Evolutionary conservation across 2,888 invertebrate genomes (phyloP), one percentile per base, ranked within the genome.

Genomic region (Drosophila nigricruria): DNA sequence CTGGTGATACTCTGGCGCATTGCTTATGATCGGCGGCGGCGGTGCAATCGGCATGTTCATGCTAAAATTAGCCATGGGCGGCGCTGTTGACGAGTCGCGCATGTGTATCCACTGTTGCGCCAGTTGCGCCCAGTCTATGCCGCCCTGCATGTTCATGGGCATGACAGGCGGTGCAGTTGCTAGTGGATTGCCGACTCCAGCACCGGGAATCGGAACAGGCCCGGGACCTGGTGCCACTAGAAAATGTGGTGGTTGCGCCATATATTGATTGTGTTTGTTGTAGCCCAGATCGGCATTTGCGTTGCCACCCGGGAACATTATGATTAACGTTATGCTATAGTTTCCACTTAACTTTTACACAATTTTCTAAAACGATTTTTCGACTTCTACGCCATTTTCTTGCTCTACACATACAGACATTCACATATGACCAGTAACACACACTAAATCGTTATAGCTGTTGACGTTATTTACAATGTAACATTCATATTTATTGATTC

Each of bases 101-200:
- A 98, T 98, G 92, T 97, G 97, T 82, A 99, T 98, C 98, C 99
- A 98, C 95, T 98, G 98, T 91, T 98, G 98, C 30, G 98, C 98
- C 89, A 99, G 94, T 34, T 97, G 96, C 14, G 98, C 98, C 98
- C 99, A 99, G 93, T 99, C 98, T 69, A 98, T 98, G 93, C 96
- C 25, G 10, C 82, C 88, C n/a, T 81, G 85, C 65, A 84, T 73
- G n/a, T 67, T 85, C 3, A 88, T 10, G 12, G 82, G 88, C 70
- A 81, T 73, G 14, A 50, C 66, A 20, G 78, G 34, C n/a, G 70
- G 16, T 3, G 52, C 45, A 25, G 70, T 23, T 16, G 57, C 42
- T 1, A 79, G 16, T 16, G 61, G 40, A 53, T 65, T 77, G 8
- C 20, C 45, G 4, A 70, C 38, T 16, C 20, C 62, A 18, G 59